These are phyloP conservation scores for Ptilorrhoa leucosticta DNA, from an alignment of 2,113 vertebrate genomes.

Conservation along the genomic window DNA sequence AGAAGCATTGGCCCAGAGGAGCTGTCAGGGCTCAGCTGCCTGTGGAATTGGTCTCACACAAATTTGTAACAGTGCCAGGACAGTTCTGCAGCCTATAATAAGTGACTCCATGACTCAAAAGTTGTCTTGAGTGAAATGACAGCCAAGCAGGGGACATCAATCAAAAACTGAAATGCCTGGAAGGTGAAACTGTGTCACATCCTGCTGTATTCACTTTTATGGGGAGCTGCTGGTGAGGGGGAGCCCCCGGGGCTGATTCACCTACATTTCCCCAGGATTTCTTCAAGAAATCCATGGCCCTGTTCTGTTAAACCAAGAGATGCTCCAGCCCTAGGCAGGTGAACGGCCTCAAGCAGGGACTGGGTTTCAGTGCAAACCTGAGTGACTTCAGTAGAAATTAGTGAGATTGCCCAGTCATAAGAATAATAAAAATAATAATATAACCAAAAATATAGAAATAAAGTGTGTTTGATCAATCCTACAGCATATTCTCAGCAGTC, in stretches of 20 bases:
- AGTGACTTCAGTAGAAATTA: background rate
- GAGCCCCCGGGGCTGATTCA: background rate
- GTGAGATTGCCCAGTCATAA: background rate
- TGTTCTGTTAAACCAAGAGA: background rate
- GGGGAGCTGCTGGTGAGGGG: background rate
- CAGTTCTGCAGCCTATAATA: background rate
- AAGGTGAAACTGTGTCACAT: too few species aligned
- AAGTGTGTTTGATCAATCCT: background rate
- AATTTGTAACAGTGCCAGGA: background rate
- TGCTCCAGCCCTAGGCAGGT: background rate
- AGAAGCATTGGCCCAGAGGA: background rate
- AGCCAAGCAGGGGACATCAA: background rate
- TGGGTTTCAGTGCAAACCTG: background rate
- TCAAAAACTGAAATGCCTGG: background rate
- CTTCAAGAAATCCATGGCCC: background rate
- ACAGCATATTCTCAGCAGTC: rapidly evolving
- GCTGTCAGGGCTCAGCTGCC: rapidly evolving
- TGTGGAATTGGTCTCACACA: background rate
- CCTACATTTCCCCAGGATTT: background rate
- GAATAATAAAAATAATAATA: background rate
- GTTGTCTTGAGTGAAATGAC: background rate
- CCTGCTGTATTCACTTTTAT: rapidly evolving
- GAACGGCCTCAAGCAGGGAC: background rate
- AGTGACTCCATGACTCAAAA: background rate
- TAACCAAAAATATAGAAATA: rapidly evolving